Evolutionary conservation across 2,888 invertebrate genomes (phyloP), one percentile per base, ranked within the genome.

Genomic region (Deilephila elpenor): DNA sequence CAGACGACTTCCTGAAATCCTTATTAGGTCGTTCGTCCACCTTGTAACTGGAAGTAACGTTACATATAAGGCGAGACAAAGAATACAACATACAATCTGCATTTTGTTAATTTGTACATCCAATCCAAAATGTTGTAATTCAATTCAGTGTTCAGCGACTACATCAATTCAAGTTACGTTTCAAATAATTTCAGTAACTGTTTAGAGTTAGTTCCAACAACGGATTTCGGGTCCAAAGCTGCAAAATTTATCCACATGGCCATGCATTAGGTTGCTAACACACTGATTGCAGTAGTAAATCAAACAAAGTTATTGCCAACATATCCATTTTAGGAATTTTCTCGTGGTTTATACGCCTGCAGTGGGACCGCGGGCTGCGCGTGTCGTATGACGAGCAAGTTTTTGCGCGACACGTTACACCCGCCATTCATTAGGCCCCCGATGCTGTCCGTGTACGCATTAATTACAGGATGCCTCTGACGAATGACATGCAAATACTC

Each of bases 391-490:
- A 91, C 89, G 85, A 79, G 82, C 82, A 89, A 88, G 89, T 93
- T 93, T 94, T 93, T 93, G 91, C 82, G 80, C 85, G 90, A 89
- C 89, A 89, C 84, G 85, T 83, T 85, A 90, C 91, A 88, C 87
- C 87, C 87, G 87, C 91, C 88, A 93, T 93, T 93, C 92, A 93
- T 93, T 93, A 93, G 89, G 83, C 86, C 83, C 81, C 76, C 85
- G 83, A 78, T 78, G 80, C 86, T 87, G 90, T 86, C 89, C 89
- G 82, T 88, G 90, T 88, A 84, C 86, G 88, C 88, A 91, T 93
- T 94, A 93, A 93, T 93, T 92, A 93, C 90, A 89, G 89, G 87
- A 87, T 86, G 86, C 84, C 82, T 82, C 85, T 89, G 87, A 89
- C 88, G 88, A 89, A 73, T 88, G 86, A 86, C 86, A 84, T 83